phyloP scores from a whole-genome alignment of 2,113 vertebrate species.

The Chionodraco myersi region DNA sequence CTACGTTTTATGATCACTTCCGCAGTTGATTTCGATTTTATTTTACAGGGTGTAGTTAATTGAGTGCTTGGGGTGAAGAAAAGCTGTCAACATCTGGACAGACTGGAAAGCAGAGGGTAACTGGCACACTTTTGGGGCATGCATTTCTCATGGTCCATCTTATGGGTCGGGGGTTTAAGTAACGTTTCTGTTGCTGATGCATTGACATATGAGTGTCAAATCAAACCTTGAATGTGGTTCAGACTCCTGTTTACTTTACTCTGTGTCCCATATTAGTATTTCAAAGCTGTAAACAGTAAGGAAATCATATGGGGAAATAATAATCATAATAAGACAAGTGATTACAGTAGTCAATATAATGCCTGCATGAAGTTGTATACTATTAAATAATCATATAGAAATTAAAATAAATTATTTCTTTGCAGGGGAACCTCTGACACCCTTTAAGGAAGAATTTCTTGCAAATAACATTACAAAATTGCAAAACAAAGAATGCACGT shows the following conservation, averaged over 20 bases:
- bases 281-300: not conserved
- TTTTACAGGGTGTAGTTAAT: constrained; percentile 11
- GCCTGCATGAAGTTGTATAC: not conserved
- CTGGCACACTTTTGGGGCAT: not conserved
- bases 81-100: constrained; percentile 25
- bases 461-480: no score
- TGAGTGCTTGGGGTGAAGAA: not conserved
- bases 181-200: not conserved
- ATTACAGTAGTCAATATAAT: not conserved
- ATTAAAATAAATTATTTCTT: not conserved
- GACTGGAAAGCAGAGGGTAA: not conserved
- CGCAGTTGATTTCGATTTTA: constrained; percentile 10
- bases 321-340: not conserved
- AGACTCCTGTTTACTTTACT: not conserved
- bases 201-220: not conserved
- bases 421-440: not conserved
- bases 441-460: no score
- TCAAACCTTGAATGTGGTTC: not conserved
- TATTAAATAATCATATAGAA: not conserved
- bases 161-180: not conserved
- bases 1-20: not conserved
- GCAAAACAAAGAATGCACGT: no score
- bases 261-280: not conserved
- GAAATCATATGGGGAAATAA: not conserved
- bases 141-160: not conserved